Base-by-base conservation (phyloP, 2,797 vertebrate genomes). In the Sardinella longiceps region DNA sequence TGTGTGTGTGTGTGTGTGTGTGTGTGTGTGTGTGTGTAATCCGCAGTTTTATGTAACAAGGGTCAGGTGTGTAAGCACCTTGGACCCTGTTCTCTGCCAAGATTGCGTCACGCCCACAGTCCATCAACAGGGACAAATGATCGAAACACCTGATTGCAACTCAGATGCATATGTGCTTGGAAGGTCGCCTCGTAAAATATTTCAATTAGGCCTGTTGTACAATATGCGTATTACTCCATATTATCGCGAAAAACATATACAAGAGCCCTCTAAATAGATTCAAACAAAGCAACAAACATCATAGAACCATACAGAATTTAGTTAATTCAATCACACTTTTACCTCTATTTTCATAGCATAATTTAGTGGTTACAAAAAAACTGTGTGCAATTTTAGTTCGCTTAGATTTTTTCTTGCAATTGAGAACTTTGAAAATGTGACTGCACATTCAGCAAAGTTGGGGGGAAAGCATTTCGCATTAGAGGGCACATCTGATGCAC, bases 21-120 rank as follows among this genome's bases (percentile, higher is more conserved):
- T 56, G 15, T 56, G 51, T 56, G 51, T 7, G n/a, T 30, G 25
- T 30, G 60, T 33, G 11, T 66, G 60, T 66, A 66, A 66, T 66
- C 25, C 25, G 60, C 60, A 66, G 60, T 33, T 66, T 94, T 94
- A 91, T 87, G 90, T 91, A 92, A 94, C 89, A 83, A 85, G 66
- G 90, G 87, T 90, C 90, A 88, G 84, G 86, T 89, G 86, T 89
- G 86, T 82, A 82, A 87, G 91, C 89, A 94, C 94, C 90, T 95
- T 95, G 94, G 92, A 93, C 94, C 90, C 80, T 2, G 83, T 80
- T 0, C 87, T 91, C 92, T 89, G 91, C 84, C 80, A 87, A 85
- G 87, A 87, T 93, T 93, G 92, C 88, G 60, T 94, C 92, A 94
- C 70, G 83, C 87, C 82, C 83, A 82, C 37, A 66, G 86, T 56